Base-by-base conservation (phyloP, 2,888 invertebrate genomes). In the Rambutsinella grinnellia region DNA sequence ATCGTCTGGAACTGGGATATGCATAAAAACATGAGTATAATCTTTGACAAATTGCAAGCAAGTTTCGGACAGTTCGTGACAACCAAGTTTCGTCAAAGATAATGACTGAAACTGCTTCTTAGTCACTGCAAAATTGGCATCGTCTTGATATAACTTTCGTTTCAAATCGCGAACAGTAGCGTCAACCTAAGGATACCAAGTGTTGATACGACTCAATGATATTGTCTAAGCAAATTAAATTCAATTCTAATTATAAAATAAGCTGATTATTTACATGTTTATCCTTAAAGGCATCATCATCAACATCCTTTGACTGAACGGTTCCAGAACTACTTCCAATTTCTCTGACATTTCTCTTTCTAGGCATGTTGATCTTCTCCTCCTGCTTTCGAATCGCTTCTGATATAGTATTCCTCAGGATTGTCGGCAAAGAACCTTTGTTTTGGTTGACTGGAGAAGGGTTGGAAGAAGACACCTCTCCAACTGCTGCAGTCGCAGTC, bases 21-120 rank as follows among this genome's bases (percentile, higher is more conserved):
- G 72, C 26, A 56, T 60, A 51, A 72, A 72, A 58, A 72, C 21
- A 19, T 66, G 72, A 2, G 27, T 1, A 36, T 36, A 72, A 46
- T 72, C 66, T 46, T 60, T 58, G 10, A 72, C 28, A 53, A 66
- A 66, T 44, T 60, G 49, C 8, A 72, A 28, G 27, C 72, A 72
- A 51, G 26, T 60, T 44, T 58, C 46, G n/a, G 23, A 21, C n/a
- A 21, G 17, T 1, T 6, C 13, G 21, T 17, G 1, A 24, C 72
- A 72, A 21, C 21, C 36, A 3, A 71, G 63, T 27, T 53, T 26
- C 6, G 15, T 36, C 46, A 36, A 1, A 21, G n/a, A 8, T n/a
- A 5, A 15, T 19, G 66, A 3, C 36, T n/a, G n/a, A n/a, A n/a
- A n/a, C n/a, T n/a, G n/a, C n/a, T n/a, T n/a, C n/a, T n/a, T n/a